These are phyloP conservation scores for Cheilosia urbana DNA, from an alignment of 2,888 invertebrate genomes.

Conservation along the genomic window DNA sequence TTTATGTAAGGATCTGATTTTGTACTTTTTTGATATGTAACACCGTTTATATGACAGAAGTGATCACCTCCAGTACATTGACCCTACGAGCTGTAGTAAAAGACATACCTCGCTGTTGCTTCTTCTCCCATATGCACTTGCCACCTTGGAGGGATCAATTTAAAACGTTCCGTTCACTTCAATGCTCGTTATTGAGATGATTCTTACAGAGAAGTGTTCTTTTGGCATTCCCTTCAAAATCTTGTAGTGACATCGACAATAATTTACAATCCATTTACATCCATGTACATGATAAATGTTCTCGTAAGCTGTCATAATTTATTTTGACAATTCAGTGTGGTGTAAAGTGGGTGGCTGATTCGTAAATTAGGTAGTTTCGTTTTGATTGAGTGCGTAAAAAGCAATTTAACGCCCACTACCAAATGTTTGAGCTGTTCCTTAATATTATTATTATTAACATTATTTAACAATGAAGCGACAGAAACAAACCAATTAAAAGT, in stretches of 20 bases:
- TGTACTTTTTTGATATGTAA: too few relatives aligned
- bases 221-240: slow-evolving; percentile 9
- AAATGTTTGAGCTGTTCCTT: not conserved
- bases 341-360: slow-evolving; percentile 13
- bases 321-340: not conserved
- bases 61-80: not conserved
- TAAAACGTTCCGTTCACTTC: not conserved
- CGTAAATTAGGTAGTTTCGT: not conserved
- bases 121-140: not conserved
- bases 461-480: too few relatives aligned
- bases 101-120: too few relatives aligned
- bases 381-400: slow-evolving; percentile 7
- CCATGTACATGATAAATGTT: slow-evolving; percentile 10
- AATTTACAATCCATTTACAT: slow-evolving; percentile 2
- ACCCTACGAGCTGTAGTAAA: not conserved
- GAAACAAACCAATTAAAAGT: too few relatives aligned
- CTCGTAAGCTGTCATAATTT: slow-evolving; percentile 1
- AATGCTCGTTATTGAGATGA: not conserved
- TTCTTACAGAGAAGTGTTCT: not conserved
- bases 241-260: not conserved
- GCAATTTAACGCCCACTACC: not conserved
- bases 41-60: too few relatives aligned
- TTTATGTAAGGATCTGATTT: too few relatives aligned
- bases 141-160: not conserved
- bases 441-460: not conserved